Percentiles rank a stretch among this genome's conserved stretches.
These are phyloP conservation scores for Teleogryllus oceanicus DNA, from an alignment of 2,888 invertebrate genomes.

Conservation along the genomic window DNA sequence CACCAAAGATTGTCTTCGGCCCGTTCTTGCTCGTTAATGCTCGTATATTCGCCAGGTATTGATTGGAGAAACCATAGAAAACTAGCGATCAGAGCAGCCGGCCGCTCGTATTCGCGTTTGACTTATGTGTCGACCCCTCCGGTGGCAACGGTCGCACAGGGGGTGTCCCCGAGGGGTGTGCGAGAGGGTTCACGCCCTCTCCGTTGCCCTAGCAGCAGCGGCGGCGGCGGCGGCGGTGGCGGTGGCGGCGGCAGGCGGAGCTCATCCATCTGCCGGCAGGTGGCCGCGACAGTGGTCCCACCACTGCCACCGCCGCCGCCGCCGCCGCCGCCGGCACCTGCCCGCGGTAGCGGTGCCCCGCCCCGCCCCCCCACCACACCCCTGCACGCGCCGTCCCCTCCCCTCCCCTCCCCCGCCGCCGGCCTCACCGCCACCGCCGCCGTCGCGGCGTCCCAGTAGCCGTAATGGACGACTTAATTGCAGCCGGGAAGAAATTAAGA, in stretches of 20 bases:
- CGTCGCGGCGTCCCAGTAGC: neutral
- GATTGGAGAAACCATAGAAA: too few relatives aligned
- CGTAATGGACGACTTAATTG: conserved; percentile 18
- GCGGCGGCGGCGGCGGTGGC: neutral
- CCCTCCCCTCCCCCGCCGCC: neutral
- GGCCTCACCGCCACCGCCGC: neutral
- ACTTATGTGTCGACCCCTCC: neutral
- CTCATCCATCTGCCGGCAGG: conserved; percentile 18
- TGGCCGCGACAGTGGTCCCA: neutral
- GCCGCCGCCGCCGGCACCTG: neutral
- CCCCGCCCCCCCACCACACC: neutral
- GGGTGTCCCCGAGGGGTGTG: neutral
- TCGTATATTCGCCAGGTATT: too few relatives aligned
- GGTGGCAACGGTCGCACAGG: neutral
- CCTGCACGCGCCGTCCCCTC: neutral
- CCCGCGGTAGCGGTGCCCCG: neutral
- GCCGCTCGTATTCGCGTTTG: too few relatives aligned
- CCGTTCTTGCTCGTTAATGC: too few relatives aligned
- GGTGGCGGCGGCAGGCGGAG: neutral
- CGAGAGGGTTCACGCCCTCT: neutral
- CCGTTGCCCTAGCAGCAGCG: too few relatives aligned
- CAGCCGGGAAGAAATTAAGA: neutral
- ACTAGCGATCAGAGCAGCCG: too few relatives aligned
- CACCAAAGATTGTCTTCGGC: too few relatives aligned
- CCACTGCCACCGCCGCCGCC: neutral